Evolutionary conservation across 2,797 vertebrate species (phyloP).

Genomic region (Mareca strepera): DNA sequence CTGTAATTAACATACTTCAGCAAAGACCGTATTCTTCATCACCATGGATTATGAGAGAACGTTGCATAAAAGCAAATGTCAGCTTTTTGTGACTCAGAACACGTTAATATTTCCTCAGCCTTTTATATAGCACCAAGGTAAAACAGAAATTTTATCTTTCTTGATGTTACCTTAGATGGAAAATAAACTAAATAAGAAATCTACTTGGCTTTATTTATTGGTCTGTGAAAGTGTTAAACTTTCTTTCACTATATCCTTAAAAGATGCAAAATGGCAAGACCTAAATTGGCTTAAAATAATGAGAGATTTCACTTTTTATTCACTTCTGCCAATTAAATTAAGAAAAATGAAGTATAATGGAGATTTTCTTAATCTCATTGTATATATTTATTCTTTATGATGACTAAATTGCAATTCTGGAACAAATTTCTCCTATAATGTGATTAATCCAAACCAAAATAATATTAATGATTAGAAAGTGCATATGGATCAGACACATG

Average conservation of each 20-base stretch:
- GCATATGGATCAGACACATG: background rate
- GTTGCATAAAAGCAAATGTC: conserved; percentile 6
- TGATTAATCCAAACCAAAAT: background rate
- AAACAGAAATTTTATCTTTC: background rate
- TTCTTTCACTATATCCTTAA: background rate
- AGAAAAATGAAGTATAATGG: background rate
- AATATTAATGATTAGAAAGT: background rate
- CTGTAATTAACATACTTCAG: conserved; percentile 21
- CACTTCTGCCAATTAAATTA: background rate
- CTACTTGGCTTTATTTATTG: background rate
- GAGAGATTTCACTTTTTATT: background rate
- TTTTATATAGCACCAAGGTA: background rate
- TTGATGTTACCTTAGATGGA: background rate
- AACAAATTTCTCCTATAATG: background rate
- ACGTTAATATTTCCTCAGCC: conserved; percentile 10
- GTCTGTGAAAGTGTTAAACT: background rate
- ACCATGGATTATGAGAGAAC: background rate
- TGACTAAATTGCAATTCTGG: background rate
- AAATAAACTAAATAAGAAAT: background rate
- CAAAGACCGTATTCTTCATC: background rate
- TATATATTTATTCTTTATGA: background rate
- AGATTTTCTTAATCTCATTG: background rate
- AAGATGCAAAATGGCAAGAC: background rate
- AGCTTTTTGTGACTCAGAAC: conserved; percentile 42
- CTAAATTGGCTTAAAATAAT: background rate